Conservation (phyloP, 2,113 vertebrate species). For the Pionites leucogaster region DNA sequence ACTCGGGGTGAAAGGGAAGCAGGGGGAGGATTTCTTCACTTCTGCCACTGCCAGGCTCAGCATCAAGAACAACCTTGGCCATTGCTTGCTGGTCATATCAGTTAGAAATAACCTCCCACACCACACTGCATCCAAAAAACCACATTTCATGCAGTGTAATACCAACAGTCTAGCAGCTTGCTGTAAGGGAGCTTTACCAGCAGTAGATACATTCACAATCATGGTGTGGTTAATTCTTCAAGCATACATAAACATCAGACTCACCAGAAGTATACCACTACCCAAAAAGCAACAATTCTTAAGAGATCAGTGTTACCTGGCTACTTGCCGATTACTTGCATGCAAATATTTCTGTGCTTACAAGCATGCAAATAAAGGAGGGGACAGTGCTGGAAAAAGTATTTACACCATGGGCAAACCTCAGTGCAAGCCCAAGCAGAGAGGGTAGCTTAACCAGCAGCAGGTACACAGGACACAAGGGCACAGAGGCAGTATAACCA, state of each 20-base stretch:
- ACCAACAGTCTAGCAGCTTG: neutral
- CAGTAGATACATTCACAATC: neutral
- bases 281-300: neutral
- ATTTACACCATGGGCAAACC: neutral
- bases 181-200: neutral
- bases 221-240: neutral
- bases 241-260: neutral
- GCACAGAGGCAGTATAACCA: neutral
- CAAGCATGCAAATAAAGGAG: fast-evolving
- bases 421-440: neutral
- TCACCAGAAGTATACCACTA: neutral
- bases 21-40: neutral
- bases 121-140: neutral
- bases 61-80: neutral
- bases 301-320: neutral
- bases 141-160: neutral
- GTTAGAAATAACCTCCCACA: neutral
- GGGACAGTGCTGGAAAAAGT: neutral
- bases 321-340: neutral
- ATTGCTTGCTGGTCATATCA: neutral
- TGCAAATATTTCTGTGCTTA: neutral
- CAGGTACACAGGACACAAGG: neutral
- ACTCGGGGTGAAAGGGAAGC: neutral
- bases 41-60: neutral
- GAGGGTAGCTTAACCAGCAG: neutral